phyloP scores from a whole-genome alignment of 1,140 invertebrate species.

The Drosophila nasuta region DNA sequence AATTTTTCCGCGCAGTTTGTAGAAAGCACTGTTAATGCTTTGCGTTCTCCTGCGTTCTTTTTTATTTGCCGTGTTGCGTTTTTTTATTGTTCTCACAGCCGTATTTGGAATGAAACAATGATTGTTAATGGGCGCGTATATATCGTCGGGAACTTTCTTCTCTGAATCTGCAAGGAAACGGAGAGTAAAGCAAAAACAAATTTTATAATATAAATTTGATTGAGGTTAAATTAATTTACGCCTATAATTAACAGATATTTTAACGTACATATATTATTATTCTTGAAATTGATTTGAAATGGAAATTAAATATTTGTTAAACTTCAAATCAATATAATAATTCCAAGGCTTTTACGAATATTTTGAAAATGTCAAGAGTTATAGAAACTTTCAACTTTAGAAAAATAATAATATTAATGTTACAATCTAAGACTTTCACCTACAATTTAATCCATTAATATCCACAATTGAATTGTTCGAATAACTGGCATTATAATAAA shows the following conservation, averaged over 20 bases:
- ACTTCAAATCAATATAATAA: too few relatives aligned
- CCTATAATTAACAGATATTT: too few relatives aligned
- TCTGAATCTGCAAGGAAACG: constrained; percentile 52
- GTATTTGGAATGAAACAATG: constrained; percentile 58
- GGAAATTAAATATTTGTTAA: too few relatives aligned
- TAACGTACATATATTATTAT: too few relatives aligned
- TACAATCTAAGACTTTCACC: not conserved
- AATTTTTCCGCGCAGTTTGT: constrained; percentile 95
- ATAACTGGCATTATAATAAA: constrained; percentile 37
- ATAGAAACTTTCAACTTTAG: too few relatives aligned
- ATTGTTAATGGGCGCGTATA: constrained; percentile 49
- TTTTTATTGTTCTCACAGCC: constrained; percentile 88
- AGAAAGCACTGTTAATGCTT: constrained; percentile 97
- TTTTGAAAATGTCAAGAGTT: too few relatives aligned
- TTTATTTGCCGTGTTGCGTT: constrained; percentile 94
- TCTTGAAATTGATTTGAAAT: too few relatives aligned
- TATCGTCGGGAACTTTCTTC: constrained; percentile 47
- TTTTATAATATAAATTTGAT: not conserved
- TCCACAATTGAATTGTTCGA: constrained; percentile 28
- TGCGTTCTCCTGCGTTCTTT: constrained; percentile 96
- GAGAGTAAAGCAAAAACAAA: not conserved
- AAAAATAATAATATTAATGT: too few relatives aligned
- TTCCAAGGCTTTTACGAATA: too few relatives aligned
- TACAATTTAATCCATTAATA: constrained; percentile 40
- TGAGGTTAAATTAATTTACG: not conserved